Evolutionary conservation across 2,113 vertebrate genomes (phyloP), one percentile per base, ranked within the genome.

Genomic region (Penelope pileata): DNA sequence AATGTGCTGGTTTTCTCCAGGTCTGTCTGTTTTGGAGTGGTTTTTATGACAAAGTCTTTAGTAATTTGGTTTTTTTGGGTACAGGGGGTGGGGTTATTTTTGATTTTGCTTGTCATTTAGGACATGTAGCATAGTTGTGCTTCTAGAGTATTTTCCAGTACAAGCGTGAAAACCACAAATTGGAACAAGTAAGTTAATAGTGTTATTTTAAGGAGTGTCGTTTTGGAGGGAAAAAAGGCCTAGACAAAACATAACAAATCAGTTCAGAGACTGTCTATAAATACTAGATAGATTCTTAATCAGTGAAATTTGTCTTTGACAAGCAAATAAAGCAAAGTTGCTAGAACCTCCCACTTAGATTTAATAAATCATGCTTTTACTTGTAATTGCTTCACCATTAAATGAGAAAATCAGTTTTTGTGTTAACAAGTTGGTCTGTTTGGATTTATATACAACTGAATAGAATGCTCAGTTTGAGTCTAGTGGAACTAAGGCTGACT

Each of bases 401-500:
- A 79, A 74, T 48, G 27, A 66, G 59, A 27, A 76, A 17, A 42
- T 47, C 16, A 30, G 45, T 38, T 80, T 90, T 42, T 68, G 16
- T 47, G n/a, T 53, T 36, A 62, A 14, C 32, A 15, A 62, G 13
- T 40, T 3, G 15, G 16, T 80, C 29, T 63, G 24, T 53, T 90
- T 91, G 67, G 47, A 29, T 50, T 18, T 21, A 27, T 63, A 4
- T 66, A 16, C 7, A 2, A 45, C 43, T 48, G 48, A 79, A 34
- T 36, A 56, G 45, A 34, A 59, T 47, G 63, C 32, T 93, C 6
- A 21, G 23, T 23, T 27, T 51, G 68, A 17, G 58, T 76, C 3
- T 15, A 5, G 53, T 47, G 79, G 10, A 48, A 4, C 42, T 53
- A 10, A 3, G 2, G 2, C 19, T 34, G 3, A 10, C 9, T n/a